These are phyloP conservation scores for Catostomus latipinnis DNA, from an alignment of 2,797 vertebrate genomes.

Conservation along the genomic window DNA sequence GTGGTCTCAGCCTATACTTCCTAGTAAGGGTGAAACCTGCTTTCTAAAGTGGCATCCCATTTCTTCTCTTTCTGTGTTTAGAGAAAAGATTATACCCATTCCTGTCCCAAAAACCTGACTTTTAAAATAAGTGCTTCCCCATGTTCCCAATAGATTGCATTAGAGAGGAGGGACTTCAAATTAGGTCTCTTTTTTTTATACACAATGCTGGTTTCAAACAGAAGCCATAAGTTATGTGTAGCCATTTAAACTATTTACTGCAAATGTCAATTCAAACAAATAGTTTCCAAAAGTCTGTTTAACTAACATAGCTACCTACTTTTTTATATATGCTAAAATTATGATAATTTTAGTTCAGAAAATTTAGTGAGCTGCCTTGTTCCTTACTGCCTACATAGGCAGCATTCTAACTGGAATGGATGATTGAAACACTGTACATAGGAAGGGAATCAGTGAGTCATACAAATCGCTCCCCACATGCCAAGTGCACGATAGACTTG, in stretches of 20 bases:
- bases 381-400: too few species aligned
- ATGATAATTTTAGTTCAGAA: too few species aligned
- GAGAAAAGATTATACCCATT: constrained; percentile 45
- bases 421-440: too few species aligned
- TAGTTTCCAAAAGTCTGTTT: too few species aligned
- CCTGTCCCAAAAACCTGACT: constrained; percentile 22
- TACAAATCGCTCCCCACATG: too few species aligned
- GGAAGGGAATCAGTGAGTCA: too few species aligned
- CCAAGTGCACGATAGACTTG: too few species aligned
- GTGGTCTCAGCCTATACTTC: constrained; percentile 6
- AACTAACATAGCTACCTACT: too few species aligned
- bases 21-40: constrained; percentile 10
- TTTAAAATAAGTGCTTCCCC: constrained; percentile 54
- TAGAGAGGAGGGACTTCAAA: constrained; percentile 27
- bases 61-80: constrained; percentile 39
- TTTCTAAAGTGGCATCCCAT: background rate
- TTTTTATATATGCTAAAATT: too few species aligned
- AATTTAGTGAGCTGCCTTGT: too few species aligned
- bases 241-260: constrained; percentile 30
- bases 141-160: constrained; percentile 35
- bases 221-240: constrained; percentile 14
- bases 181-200: background rate
- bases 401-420: too few species aligned
- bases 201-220: too few species aligned
- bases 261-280: constrained; percentile 12